Evolutionary conservation across 2,797 vertebrate genomes (phyloP).

Genomic region (Sitta carolinensis): DNA sequence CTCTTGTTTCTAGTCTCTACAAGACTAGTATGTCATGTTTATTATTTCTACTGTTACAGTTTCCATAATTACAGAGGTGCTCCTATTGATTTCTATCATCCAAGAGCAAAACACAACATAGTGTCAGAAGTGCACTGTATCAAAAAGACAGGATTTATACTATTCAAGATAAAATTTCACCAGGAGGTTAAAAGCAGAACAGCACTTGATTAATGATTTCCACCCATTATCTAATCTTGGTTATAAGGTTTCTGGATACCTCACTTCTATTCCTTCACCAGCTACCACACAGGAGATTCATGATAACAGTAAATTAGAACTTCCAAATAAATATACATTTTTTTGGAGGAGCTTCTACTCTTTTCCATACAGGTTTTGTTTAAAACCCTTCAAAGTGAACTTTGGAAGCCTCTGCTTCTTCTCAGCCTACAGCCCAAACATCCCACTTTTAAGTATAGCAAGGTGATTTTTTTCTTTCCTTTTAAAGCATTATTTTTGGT

Average conservation of each 20-base stretch:
- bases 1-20: background rate
- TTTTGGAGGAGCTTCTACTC: background rate
- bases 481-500: background rate
- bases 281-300: background rate
- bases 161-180: background rate
- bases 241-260: background rate
- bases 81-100: background rate
- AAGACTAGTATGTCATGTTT: background rate
- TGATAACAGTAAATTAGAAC: background rate
- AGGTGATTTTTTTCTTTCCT: background rate
- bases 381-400: background rate
- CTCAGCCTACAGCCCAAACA: background rate
- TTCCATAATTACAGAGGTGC: background rate
- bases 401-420: background rate
- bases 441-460: background rate
- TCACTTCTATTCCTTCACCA: background rate
- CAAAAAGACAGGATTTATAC: background rate
- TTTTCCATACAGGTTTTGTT: background rate
- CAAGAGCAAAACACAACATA: fast-evolving
- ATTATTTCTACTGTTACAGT: background rate
- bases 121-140: background rate
- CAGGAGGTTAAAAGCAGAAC: background rate
- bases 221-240: background rate
- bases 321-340: background rate
- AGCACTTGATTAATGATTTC: background rate